phyloP scores from a whole-genome alignment of 37 sponge, comb jelly and placozoan genomes.

The Crambe crambe region DNA sequence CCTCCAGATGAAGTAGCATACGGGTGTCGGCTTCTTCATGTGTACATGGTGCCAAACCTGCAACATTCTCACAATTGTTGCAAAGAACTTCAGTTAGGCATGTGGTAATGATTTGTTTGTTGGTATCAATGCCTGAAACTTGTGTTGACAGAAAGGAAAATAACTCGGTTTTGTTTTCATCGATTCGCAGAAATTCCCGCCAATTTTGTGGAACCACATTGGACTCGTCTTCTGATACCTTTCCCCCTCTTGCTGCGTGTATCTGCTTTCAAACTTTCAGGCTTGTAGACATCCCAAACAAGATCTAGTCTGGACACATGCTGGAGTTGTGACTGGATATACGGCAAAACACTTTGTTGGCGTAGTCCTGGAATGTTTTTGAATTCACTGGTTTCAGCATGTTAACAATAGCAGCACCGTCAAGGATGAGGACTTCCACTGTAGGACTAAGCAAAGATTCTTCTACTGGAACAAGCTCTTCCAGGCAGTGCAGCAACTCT shows the following conservation, averaged over 20 bases:
- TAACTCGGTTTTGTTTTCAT: too few species aligned
- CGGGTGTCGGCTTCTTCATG: too few species aligned
- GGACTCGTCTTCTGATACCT: background rate
- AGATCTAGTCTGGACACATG: conserved; percentile 4
- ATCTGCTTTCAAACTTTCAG: background rate
- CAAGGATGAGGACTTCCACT: background rate
- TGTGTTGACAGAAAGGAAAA: too few species aligned
- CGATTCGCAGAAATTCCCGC: too few species aligned
- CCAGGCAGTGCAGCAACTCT: background rate
- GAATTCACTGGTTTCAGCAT: background rate
- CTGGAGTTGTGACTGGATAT: background rate
- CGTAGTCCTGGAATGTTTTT: background rate
- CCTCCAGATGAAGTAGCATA: too few species aligned
- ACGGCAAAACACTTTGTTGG: background rate
- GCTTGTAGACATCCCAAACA: background rate
- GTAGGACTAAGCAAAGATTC: background rate
- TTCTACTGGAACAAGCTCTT: background rate
- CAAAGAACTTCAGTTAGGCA: background rate
- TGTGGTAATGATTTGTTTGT: too few species aligned
- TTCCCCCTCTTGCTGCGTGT: background rate
- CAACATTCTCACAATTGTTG: background rate
- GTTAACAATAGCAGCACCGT: conserved; percentile 8
- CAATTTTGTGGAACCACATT: background rate
- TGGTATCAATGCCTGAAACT: too few species aligned
- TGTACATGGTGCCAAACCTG: too few species aligned